Percentiles rank a stretch among this genome's conserved stretches.
phyloP scores from a whole-genome alignment of 2,888 invertebrate genomes.

The Protophormia terraenovae region DNA sequence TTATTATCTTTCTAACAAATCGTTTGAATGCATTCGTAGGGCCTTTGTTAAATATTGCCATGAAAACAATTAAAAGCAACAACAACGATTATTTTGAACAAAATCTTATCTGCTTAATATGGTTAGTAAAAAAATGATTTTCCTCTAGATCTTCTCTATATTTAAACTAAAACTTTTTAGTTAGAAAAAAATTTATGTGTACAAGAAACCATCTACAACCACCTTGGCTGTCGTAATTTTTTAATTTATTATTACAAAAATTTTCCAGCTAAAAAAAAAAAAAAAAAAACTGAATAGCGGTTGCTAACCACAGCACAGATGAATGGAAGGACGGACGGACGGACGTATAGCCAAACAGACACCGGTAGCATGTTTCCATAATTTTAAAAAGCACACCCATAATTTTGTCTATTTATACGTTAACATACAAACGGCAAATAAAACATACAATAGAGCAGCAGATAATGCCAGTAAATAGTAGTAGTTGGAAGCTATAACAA shows the following conservation, averaged over 20 bases:
- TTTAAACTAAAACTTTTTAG: neutral
- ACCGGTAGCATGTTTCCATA: slow-evolving; percentile 22
- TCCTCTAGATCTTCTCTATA: slow-evolving; percentile 3
- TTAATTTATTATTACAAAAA: slow-evolving; percentile 62
- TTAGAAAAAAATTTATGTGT: slow-evolving; percentile 5
- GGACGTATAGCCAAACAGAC: too few relatives aligned
- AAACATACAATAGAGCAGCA: neutral
- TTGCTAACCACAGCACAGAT: slow-evolving; percentile 17
- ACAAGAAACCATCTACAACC: neutral
- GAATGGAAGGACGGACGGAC: neutral
- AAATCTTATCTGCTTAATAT: slow-evolving; percentile 42
- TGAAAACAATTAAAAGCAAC: slow-evolving; percentile 56
- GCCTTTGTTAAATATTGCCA: slow-evolving; percentile 43
- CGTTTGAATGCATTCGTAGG: slow-evolving; percentile 36
- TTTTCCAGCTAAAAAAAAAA: slow-evolving; percentile 12
- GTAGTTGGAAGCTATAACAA: slow-evolving; percentile 4
- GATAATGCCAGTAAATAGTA: slow-evolving; percentile 25
- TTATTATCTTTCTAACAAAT: slow-evolving; percentile 58
- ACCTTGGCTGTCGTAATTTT: slow-evolving; percentile 57
- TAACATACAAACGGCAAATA: neutral
- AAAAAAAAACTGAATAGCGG: slow-evolving; percentile 29
- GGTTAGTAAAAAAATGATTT: slow-evolving; percentile 6
- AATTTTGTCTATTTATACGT: neutral
- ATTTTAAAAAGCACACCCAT: slow-evolving; percentile 21
- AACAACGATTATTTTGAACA: slow-evolving; percentile 19